These are phyloP conservation scores for Tautogolabrus adspersus DNA, from an alignment of 2,113 vertebrate species.

Conservation along the genomic window DNA sequence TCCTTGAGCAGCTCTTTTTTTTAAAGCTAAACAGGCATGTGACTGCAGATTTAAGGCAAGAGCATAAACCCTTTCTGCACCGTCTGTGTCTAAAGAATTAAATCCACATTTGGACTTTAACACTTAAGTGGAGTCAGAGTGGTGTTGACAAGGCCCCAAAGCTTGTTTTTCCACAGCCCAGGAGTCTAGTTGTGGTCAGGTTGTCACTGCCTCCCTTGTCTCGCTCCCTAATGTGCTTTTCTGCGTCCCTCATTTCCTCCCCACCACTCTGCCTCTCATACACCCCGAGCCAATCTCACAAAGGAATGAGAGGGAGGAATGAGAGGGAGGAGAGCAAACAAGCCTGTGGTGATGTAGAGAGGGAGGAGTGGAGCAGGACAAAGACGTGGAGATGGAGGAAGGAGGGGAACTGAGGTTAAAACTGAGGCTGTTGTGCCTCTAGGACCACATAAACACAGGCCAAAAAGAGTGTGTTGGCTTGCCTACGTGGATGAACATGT, in stretches of 20 bases:
- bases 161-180: constrained; percentile 34
- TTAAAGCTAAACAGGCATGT: constrained; percentile 19
- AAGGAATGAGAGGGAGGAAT: constrained; percentile 47
- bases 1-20: constrained; percentile 19
- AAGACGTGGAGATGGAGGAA: constrained; percentile 33
- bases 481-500: background rate
- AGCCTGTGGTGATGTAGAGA: constrained; percentile 42
- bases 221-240: constrained; percentile 4
- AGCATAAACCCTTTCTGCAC: constrained; percentile 19
- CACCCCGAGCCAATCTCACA: constrained; percentile 35
- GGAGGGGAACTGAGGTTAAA: constrained; percentile 38
- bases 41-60: constrained; percentile 47
- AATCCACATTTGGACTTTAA: background rate
- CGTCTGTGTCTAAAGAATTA: constrained; percentile 5
- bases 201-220: constrained; percentile 18
- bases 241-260: constrained; percentile 17
- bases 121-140: background rate
- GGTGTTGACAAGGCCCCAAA: background rate
- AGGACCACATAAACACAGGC: constrained; percentile 20
- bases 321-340: constrained; percentile 55
- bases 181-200: constrained; percentile 22
- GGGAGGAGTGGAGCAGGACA: constrained; percentile 38
- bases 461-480: background rate
- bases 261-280: constrained; percentile 14
- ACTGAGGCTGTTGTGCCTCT: constrained; percentile 28